Evolutionary conservation across 1,140 invertebrate genomes (phyloP).

Genomic region (Listronotus bonariensis): DNA sequence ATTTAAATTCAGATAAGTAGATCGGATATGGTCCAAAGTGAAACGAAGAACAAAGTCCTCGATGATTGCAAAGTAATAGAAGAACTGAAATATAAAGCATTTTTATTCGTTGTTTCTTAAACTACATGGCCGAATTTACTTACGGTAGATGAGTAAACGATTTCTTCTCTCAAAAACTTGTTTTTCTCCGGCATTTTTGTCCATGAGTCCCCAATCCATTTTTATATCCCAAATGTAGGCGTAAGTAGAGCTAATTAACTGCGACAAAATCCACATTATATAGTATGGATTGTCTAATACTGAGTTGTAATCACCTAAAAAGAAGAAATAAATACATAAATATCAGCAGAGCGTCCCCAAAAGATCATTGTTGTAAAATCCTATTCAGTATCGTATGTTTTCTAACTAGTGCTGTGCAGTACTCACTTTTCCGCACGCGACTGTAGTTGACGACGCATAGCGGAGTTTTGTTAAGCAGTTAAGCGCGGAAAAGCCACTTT

Average conservation of each 20-base stretch:
- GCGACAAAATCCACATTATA: slow-evolving; percentile 77
- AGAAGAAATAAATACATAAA: slow-evolving; percentile 23
- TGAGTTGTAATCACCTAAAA: slow-evolving; percentile 64
- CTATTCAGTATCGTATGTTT: too few relatives aligned
- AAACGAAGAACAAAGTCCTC: slow-evolving; percentile 85
- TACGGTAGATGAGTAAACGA: slow-evolving; percentile 75
- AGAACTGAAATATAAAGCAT: slow-evolving; percentile 66
- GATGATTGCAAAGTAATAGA: slow-evolving; percentile 95
- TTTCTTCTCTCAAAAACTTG: slow-evolving; percentile 75
- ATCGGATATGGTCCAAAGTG: slow-evolving; percentile 79
- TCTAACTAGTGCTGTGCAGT: too few relatives aligned
- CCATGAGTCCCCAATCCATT: slow-evolving; percentile 99
- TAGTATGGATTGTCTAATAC: slow-evolving; percentile 78
- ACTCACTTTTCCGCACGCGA: too few relatives aligned
- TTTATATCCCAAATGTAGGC: slow-evolving; percentile 95
- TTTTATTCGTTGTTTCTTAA: neutral
- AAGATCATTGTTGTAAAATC: too few relatives aligned
- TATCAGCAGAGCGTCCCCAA: too few relatives aligned
- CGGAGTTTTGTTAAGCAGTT: too few relatives aligned
- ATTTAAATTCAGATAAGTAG: slow-evolving; percentile 74
- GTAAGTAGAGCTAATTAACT: slow-evolving; percentile 80
- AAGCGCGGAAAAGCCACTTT: too few relatives aligned
- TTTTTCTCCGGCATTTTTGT: slow-evolving; percentile 87
- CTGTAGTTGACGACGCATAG: too few relatives aligned
- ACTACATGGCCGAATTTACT: slow-evolving; percentile 36